A percentile compares a stretch with the other conserved stretches of the same genome.
phyloP scores from a whole-genome alignment of 2,888 invertebrate species.

The Trichopria drosophilae region DNA sequence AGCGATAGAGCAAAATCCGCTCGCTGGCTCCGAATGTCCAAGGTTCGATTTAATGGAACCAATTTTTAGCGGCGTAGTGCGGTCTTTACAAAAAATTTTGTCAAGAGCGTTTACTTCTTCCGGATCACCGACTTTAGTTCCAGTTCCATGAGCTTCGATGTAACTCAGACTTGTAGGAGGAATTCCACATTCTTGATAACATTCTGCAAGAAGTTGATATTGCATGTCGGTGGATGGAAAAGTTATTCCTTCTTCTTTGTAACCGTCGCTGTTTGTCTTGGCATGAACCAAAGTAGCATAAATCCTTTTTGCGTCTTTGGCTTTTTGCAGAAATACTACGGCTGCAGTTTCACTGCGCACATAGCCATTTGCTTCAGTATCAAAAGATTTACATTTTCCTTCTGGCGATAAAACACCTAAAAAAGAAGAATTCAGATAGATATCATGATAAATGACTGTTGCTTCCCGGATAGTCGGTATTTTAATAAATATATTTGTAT shows the following conservation, averaged over 20 bases:
- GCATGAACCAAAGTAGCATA: slow-evolving; percentile 63
- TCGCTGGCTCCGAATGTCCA: slow-evolving; percentile 87
- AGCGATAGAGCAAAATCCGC: slow-evolving; percentile 78
- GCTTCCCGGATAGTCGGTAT: slow-evolving; percentile 74
- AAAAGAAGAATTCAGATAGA: slow-evolving; percentile 79
- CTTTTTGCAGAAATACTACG: slow-evolving; percentile 70
- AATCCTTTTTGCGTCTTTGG: slow-evolving; percentile 57
- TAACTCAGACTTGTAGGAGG: slow-evolving; percentile 64
- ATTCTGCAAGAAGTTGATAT: slow-evolving; percentile 59
- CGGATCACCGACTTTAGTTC: slow-evolving; percentile 85
- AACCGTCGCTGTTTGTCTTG: slow-evolving; percentile 67
- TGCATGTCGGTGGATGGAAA: slow-evolving; percentile 53
- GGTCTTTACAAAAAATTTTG: slow-evolving; percentile 73
- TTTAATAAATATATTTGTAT: background rate
- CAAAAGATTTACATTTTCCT: slow-evolving; percentile 89
- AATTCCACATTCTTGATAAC: slow-evolving; percentile 65
- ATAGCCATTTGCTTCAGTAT: slow-evolving; percentile 80
- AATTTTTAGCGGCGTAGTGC: slow-evolving; percentile 74
- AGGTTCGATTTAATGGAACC: slow-evolving; percentile 93
- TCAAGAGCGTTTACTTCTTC: slow-evolving; percentile 86
- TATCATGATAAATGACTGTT: slow-evolving; percentile 73
- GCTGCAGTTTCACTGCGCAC: slow-evolving; percentile 78
- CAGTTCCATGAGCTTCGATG: slow-evolving; percentile 76
- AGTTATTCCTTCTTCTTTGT: slow-evolving; percentile 55
- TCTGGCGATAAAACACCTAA: slow-evolving; percentile 80